Base-by-base conservation (phyloP, 2,113 vertebrate species). In the Panthera leo region DNA sequence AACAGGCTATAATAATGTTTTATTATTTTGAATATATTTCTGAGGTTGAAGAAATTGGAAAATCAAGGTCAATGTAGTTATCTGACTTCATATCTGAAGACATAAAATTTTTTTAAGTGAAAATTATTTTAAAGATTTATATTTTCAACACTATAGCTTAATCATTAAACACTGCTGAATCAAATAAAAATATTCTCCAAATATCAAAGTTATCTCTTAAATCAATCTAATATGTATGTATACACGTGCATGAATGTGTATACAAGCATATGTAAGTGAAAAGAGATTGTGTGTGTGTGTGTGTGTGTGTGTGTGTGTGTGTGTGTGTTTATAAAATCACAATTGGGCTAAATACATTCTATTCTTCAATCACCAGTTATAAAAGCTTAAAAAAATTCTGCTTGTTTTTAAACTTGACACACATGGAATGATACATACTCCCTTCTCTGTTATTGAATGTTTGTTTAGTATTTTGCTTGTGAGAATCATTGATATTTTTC, bases 21-120 rank as follows among this genome's bases (percentile, higher is more conserved):
- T 95, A 96, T 84, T 94, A 91, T 92, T 94, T 97, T 75, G n/a
- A 95, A 92, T 97, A 55, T 76, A 94, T 92, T 92, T 97, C n/a
- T 91, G 29, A 93, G 51, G 39, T 93, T 89, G 75, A 93, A 96
- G 25, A 79, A 78, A 91, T 88, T 87, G 45, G 23, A 98, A 95
- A 85, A 89, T 71, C 83, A 97, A 96, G 90, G 93, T 94, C 79
- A 97, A 45, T 92, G 16, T 31, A 94, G 39, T 48, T 78, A 79
- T 84, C 53, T 93, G 75, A 51, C 34, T 89, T 91, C 92, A 53
- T 80, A 51, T 89, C 25, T 76, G 3, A 70, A 93, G n/a, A 85
- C 3, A 82, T 68, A 91, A 85, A 16, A 83, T 36, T 93, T 34
- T 87, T 68, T 29, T 92, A 9, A 39, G 19, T 65, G 8, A 82